Conservation (phyloP, 2,113 vertebrate genomes). For the Cnemophilus loriae region DNA sequence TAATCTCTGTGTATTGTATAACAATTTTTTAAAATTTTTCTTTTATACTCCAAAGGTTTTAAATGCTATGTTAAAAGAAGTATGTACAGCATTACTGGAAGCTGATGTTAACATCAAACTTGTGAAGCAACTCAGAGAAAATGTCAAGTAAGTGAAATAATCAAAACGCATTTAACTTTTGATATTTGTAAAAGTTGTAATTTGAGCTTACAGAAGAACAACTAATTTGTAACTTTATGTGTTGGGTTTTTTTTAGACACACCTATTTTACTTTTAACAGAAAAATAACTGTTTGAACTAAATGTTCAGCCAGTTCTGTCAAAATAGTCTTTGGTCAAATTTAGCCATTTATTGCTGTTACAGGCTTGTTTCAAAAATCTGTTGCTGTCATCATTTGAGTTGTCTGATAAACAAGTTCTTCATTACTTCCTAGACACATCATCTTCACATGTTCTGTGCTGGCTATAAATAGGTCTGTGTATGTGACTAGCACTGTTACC, state of each 20-base stretch:
- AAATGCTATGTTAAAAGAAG: constrained; percentile 98
- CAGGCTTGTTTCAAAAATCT: background rate
- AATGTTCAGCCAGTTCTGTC: background rate
- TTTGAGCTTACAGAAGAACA: background rate
- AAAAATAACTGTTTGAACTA: background rate
- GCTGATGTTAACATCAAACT: constrained; percentile 98
- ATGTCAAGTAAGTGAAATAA: constrained; percentile 88
- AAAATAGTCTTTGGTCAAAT: background rate
- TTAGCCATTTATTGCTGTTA: background rate
- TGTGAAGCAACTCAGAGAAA: constrained; percentile 95
- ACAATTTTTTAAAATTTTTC: background rate
- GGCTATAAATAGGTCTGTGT: background rate
- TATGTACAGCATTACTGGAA: constrained; percentile 94
- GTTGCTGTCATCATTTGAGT: background rate
- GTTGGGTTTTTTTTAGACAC: background rate
- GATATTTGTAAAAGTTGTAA: background rate
- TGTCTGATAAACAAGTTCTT: background rate
- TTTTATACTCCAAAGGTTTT: constrained; percentile 80
- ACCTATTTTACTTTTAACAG: background rate
- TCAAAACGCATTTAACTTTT: background rate
- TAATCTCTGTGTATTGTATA: background rate
- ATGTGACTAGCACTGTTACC: background rate
- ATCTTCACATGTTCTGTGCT: background rate
- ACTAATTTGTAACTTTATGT: background rate
- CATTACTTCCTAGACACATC: background rate